These are phyloP conservation scores for Lindbergichthys nudifrons DNA, from an alignment of 2,797 vertebrate genomes.

Conservation along the genomic window DNA sequence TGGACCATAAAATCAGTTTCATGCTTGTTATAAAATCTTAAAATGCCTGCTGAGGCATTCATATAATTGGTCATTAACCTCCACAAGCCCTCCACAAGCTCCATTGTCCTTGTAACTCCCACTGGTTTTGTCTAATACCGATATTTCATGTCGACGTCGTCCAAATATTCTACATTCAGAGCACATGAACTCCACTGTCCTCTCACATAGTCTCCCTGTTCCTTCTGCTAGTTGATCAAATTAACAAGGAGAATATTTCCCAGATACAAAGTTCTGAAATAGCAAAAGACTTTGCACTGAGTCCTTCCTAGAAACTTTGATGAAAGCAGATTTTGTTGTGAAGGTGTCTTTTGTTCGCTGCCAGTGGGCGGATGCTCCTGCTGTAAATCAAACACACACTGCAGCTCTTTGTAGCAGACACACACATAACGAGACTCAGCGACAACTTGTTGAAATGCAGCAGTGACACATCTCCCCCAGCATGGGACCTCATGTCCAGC, in stretches of 20 bases:
- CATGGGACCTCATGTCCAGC: constrained; percentile 25
- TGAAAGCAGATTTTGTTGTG: constrained; percentile 25
- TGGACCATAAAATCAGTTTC: constrained; percentile 84
- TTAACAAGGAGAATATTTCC: constrained; percentile 37
- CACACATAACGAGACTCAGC: constrained; percentile 35
- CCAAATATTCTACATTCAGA: constrained; percentile 56
- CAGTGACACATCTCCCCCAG: constrained; percentile 17
- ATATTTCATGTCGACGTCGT: constrained; percentile 73
- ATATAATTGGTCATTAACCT: constrained; percentile 86
- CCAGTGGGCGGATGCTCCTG: constrained; percentile 58
- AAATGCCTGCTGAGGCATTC: constrained; percentile 83
- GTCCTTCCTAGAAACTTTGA: constrained; percentile 55
- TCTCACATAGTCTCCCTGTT: constrained; percentile 19
- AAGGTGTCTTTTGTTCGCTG: constrained; percentile 54
- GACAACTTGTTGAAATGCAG: constrained; percentile 38
- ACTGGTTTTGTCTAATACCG: constrained; percentile 72
- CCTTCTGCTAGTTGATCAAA: constrained; percentile 29
- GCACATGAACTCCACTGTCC: constrained; percentile 47
- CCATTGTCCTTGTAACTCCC: constrained; percentile 81
- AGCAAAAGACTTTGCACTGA: constrained; percentile 52
- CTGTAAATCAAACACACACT: constrained; percentile 61
- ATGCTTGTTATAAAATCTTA: constrained; percentile 83
- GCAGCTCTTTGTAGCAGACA: constrained; percentile 43
- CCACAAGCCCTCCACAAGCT: constrained; percentile 75
- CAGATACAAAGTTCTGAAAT: constrained; percentile 44